Percentiles rank a stretch among this genome's conserved stretches.
These are phyloP conservation scores for Sphaeridia pumilis DNA, from an alignment of 2,888 invertebrate genomes.

Conservation along the genomic window DNA sequence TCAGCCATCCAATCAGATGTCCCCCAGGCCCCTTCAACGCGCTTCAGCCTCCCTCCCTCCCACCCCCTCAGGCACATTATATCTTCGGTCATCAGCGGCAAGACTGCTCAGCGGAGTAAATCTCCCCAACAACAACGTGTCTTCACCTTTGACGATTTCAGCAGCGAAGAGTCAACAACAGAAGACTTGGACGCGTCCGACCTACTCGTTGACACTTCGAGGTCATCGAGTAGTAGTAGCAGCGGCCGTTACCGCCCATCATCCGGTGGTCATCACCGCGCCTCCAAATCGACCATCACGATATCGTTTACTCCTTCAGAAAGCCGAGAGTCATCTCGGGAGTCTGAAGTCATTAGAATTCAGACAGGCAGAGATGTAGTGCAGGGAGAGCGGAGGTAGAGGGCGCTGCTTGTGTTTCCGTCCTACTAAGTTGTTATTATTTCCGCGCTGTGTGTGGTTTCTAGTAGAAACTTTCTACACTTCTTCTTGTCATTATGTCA, in stretches of 20 bases:
- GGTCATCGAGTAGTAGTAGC: neutral
- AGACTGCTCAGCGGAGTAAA: neutral
- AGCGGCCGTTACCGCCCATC: neutral
- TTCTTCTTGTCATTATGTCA: neutral
- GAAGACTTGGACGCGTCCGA: neutral
- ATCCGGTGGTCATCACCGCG: neutral
- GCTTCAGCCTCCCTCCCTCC: conserved; percentile 22
- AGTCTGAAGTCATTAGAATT: neutral
- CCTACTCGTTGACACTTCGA: neutral
- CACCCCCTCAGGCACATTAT: conserved; percentile 33
- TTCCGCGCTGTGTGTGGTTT: neutral
- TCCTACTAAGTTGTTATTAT: neutral
- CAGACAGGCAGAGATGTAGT: too few relatives aligned
- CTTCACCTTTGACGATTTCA: neutral
- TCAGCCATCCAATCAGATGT: neutral
- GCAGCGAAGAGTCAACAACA: neutral
- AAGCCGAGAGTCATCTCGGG: neutral
- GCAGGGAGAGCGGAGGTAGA: neutral
- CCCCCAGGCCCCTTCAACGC: too few relatives aligned
- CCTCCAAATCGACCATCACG: neutral
- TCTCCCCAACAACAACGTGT: neutral
- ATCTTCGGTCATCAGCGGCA: conserved; percentile 12
- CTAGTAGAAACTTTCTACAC: neutral
- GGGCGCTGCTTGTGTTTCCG: neutral
- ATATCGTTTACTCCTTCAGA: neutral